Percentiles rank a stretch among this genome's conserved stretches.
These are phyloP conservation scores for Aleiodes leptofemur DNA, from an alignment of 2,888 invertebrate genomes.

Conservation along the genomic window DNA sequence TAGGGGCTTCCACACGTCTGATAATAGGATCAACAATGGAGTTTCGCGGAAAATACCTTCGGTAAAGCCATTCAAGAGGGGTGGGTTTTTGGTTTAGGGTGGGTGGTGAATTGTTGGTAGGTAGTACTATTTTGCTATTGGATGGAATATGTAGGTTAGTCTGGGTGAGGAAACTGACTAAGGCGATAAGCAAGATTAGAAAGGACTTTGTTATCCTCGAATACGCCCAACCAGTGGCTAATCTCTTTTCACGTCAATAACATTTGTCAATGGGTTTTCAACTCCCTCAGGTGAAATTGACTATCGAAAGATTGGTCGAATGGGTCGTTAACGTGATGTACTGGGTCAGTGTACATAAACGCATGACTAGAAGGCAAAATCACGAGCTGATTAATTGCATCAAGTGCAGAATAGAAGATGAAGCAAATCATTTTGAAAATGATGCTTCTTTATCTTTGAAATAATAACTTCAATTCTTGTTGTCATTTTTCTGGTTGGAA, in stretches of 20 bases:
- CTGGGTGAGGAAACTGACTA: neutral
- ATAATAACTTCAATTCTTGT: no score
- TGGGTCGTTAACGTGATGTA: slow-evolving; percentile 46
- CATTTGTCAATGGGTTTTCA: slow-evolving; percentile 49
- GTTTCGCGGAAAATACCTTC: slow-evolving; percentile 55
- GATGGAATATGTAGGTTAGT: slow-evolving; percentile 24
- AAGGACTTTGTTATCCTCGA: slow-evolving; percentile 52
- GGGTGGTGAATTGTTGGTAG: neutral
- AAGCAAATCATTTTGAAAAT: no score
- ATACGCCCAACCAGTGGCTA: slow-evolving; percentile 39
- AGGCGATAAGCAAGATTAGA: slow-evolving; percentile 54
- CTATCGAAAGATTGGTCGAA: slow-evolving; percentile 28
- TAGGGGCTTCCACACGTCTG: slow-evolving; percentile 54
- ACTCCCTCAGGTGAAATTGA: slow-evolving; percentile 15
- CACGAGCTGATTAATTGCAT: neutral
- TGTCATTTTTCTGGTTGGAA: no score
- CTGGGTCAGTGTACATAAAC: slow-evolving; percentile 52
- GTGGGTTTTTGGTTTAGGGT: slow-evolving; percentile 31
- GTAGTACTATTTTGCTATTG: neutral
- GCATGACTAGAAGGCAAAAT: neutral
- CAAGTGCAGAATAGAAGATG: no score
- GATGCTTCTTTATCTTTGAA: no score
- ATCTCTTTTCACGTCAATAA: slow-evolving; percentile 43
- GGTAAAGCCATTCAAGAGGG: slow-evolving; percentile 42
- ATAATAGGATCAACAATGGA: slow-evolving; percentile 61